Conservation (phyloP, 2,888 invertebrate species). For the Esperia sulphurella region DNA sequence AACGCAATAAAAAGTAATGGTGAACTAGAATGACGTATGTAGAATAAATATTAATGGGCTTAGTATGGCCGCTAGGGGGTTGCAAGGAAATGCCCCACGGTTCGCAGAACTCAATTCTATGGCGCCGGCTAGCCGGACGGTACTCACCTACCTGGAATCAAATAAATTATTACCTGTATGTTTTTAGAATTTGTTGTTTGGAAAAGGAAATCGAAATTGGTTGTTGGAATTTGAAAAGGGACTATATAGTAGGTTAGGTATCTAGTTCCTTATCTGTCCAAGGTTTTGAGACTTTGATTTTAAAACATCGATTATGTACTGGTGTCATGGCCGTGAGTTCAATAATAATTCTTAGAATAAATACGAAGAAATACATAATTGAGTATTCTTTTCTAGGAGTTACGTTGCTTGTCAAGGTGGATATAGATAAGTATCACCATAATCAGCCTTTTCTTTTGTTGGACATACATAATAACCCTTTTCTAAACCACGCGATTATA, state of each 20-base stretch:
- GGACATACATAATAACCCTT: too few relatives aligned
- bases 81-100: slow-evolving; percentile 57
- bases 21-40: slow-evolving; percentile 34
- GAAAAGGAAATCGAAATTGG: slow-evolving; percentile 12
- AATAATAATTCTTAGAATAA: too few relatives aligned
- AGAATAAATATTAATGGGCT: slow-evolving; percentile 60
- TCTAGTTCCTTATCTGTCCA: not conserved
- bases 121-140: slow-evolving; percentile 57
- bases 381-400: too few relatives aligned
- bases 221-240: not conserved
- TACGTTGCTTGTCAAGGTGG: too few relatives aligned
- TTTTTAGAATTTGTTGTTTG: slow-evolving; percentile 39
- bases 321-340: too few relatives aligned
- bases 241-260: not conserved
- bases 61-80: slow-evolving; percentile 51
- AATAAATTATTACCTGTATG: slow-evolving; percentile 55
- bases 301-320: too few relatives aligned
- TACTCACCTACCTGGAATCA: slow-evolving; percentile 47
- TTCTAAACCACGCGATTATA: too few relatives aligned
- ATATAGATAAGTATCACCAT: too few relatives aligned
- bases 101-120: slow-evolving; percentile 67
- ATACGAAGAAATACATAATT: too few relatives aligned
- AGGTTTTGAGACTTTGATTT: too few relatives aligned
- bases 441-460: too few relatives aligned
- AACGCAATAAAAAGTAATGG: not conserved